phyloP scores from a whole-genome alignment of 2,113 vertebrate genomes.

The Lycaon pictus region DNA sequence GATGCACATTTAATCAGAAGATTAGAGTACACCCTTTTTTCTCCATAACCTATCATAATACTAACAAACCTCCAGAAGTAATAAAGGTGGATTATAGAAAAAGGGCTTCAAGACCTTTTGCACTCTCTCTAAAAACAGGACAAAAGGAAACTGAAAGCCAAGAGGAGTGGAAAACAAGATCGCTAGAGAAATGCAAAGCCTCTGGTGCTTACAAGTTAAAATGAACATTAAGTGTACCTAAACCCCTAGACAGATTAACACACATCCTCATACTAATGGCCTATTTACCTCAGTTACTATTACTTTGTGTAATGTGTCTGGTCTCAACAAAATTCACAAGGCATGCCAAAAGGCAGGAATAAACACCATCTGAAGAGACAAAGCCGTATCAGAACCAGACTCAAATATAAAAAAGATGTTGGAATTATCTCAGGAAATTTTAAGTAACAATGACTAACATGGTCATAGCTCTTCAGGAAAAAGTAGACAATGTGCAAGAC shows the following conservation, averaged over 20 bases:
- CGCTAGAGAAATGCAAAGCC: not conserved
- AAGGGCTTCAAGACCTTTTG: not conserved
- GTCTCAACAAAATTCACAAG: not conserved
- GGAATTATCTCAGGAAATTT: constrained; percentile 30
- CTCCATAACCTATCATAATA: not conserved
- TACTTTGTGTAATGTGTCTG: not conserved
- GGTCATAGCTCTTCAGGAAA: not conserved
- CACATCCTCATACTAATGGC: not conserved
- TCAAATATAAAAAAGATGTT: constrained; percentile 31
- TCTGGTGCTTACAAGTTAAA: not conserved
- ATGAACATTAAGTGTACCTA: not conserved
- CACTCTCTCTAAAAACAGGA: not conserved
- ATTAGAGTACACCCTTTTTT: not conserved
- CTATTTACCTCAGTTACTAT: not conserved
- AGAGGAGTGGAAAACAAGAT: not conserved
- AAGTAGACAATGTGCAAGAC: constrained; percentile 1
- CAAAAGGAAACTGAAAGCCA: not conserved
- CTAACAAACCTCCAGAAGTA: not conserved
- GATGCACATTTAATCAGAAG: not conserved
- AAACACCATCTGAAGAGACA: not conserved
- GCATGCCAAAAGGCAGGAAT: not conserved
- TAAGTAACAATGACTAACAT: constrained; percentile 29
- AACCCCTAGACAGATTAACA: not conserved
- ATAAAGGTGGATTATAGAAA: not conserved
- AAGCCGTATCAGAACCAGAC: not conserved